Evolutionary conservation across 30 jellyfish, hydroid and myxozoan species (phyloP).

Genomic region (Catostylus mosaicus): DNA sequence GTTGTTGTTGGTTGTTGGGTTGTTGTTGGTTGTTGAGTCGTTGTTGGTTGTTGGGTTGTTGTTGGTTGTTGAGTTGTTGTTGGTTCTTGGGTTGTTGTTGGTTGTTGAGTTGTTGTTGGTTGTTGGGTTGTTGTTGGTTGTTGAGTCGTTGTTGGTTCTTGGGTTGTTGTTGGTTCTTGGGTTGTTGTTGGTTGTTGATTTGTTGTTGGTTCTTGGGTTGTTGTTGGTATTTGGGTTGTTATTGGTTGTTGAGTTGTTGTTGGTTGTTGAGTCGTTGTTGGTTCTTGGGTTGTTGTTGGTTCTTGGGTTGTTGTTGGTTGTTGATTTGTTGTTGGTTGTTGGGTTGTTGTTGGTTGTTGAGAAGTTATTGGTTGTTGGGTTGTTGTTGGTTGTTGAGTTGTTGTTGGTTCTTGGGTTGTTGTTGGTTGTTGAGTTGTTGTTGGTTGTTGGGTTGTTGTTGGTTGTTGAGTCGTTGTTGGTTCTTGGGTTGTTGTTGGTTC

Average conservation of each 20-base stretch:
- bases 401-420: no score
- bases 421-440: background rate
- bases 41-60: background rate
- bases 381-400: no score
- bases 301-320: background rate
- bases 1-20: no score
- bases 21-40: background rate
- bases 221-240: background rate
- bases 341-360: background rate
- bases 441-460: background rate
- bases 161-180: constrained; percentile 5
- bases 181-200: background rate
- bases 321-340: background rate
- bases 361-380: no score
- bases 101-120: constrained; percentile 9
- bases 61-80: background rate
- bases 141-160: constrained; percentile 9
- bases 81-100: constrained; percentile 9
- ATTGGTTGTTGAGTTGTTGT: background rate
- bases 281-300: background rate
- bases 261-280: background rate
- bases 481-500: background rate
- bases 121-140: constrained; percentile 8
- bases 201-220: background rate
- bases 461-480: background rate